Conservation (phyloP, 2,797 vertebrate species). For the Pantherophis vulpinus region DNA sequence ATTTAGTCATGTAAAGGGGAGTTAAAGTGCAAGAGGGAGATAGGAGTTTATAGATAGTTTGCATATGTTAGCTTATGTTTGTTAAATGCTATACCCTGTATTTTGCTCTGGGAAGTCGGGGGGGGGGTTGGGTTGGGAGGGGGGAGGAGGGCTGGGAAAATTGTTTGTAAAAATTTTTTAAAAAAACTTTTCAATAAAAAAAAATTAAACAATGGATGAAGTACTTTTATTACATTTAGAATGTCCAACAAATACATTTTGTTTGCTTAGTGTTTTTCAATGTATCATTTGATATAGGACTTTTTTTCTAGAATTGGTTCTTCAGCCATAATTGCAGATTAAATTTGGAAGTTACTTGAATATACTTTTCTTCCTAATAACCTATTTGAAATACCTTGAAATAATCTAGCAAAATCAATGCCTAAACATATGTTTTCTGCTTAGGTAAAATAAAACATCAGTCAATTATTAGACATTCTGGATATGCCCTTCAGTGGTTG, state of each 20-base stretch:
- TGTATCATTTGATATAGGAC: neutral
- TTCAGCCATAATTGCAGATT: neutral
- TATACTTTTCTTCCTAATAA: neutral
- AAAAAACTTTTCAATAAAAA: too few relatives aligned
- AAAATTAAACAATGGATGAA: neutral
- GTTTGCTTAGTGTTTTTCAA: neutral
- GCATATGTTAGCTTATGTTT: too few relatives aligned
- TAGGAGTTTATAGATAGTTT: too few relatives aligned
- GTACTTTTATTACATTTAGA: neutral
- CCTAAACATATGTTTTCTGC: neutral
- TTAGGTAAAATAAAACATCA: neutral
- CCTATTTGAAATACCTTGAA: neutral
- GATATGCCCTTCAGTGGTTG: neutral
- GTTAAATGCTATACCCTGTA: too few relatives aligned
- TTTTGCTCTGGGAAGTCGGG: too few relatives aligned
- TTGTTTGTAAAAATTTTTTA: too few relatives aligned
- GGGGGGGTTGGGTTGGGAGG: too few relatives aligned
- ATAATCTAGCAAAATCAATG: neutral
- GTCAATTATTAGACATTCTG: neutral
- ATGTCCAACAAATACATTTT: neutral
- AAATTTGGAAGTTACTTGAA: slow-evolving; percentile 1
- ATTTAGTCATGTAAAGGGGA: too few relatives aligned
- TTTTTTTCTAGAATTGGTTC: neutral
- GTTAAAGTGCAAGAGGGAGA: too few relatives aligned
- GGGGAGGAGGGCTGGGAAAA: too few relatives aligned